phyloP scores from a whole-genome alignment of 2,888 invertebrate species.

The Chymomyza caudatula region DNA sequence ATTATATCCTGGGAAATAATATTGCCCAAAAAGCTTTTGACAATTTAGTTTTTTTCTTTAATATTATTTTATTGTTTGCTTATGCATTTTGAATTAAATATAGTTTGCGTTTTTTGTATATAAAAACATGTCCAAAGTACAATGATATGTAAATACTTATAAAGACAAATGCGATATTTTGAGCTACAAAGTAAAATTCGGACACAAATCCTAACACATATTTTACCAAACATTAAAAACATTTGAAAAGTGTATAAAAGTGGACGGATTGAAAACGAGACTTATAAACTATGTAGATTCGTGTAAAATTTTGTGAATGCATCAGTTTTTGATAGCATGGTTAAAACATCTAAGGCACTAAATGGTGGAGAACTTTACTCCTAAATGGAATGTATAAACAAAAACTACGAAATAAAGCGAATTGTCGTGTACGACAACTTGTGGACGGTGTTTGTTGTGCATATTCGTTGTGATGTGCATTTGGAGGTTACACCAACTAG shows the following conservation, averaged over 20 bases:
- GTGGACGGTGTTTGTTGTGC: slow-evolving; percentile 29
- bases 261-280: slow-evolving; percentile 48
- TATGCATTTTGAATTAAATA: background rate
- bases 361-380: slow-evolving; percentile 32
- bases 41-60: too few relatives aligned
- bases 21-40: too few relatives aligned
- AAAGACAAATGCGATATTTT: slow-evolving; percentile 9
- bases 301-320: slow-evolving; percentile 25
- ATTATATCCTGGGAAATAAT: too few relatives aligned
- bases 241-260: slow-evolving; percentile 9
- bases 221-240: slow-evolving; percentile 31
- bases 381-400: slow-evolving; percentile 35
- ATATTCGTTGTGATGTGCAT: slow-evolving; percentile 26
- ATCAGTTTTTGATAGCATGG: slow-evolving; percentile 23
- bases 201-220: slow-evolving; percentile 1
- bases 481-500: slow-evolving; percentile 63
- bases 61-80: background rate
- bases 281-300: slow-evolving; percentile 48
- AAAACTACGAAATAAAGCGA: background rate
- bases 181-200: background rate
- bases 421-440: background rate
- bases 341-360: slow-evolving; percentile 49
- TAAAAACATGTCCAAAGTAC: slow-evolving; percentile 6
- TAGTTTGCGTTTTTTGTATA: background rate
- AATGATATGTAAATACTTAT: slow-evolving; percentile 34